Percentiles rank a stretch among this genome's conserved stretches.
phyloP scores from a whole-genome alignment of 1,140 invertebrate genomes.

The Heliothis subflexa region DNA sequence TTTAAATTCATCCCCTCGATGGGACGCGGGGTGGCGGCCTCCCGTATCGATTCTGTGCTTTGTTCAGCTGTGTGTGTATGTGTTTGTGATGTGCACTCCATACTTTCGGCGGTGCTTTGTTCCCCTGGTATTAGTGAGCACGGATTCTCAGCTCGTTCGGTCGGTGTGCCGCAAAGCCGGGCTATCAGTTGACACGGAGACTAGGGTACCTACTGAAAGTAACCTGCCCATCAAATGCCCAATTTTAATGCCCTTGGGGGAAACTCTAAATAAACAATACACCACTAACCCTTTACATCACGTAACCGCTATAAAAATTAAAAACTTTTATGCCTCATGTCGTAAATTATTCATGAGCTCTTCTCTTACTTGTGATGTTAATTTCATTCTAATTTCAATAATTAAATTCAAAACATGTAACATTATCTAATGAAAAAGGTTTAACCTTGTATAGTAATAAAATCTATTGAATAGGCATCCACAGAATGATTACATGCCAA shows the following conservation, averaged over 20 bases:
- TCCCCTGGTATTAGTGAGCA: constrained; percentile 73
- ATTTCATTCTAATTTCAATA: constrained; percentile 72
- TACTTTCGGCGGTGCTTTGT: constrained; percentile 70
- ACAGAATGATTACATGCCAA: constrained; percentile 46
- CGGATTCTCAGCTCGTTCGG: constrained; percentile 74
- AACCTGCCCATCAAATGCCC: constrained; percentile 30
- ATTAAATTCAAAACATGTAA: constrained; percentile 74
- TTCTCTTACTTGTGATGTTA: constrained; percentile 65
- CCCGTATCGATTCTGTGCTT: constrained; percentile 74
- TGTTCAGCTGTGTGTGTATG: constrained; percentile 55
- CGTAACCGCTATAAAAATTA: constrained; percentile 58
- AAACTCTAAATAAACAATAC: constrained; percentile 23
- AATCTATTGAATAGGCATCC: constrained; percentile 37
- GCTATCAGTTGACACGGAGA: constrained; percentile 65
- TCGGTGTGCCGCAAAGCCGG: constrained; percentile 73
- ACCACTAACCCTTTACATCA: constrained; percentile 18
- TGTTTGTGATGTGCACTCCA: constrained; percentile 63
- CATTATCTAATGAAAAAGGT: constrained; percentile 63
- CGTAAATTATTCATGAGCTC: constrained; percentile 70
- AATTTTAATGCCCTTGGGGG: constrained; percentile 33
- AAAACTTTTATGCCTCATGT: constrained; percentile 50
- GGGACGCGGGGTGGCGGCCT: constrained; percentile 68
- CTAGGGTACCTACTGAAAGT: constrained; percentile 50
- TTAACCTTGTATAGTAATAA: constrained; percentile 50
- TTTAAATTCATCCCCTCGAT: constrained; percentile 84